Percentiles rank a stretch among this genome's conserved stretches.
These are phyloP conservation scores for Harpalus rubripes DNA, from an alignment of 2,888 invertebrate genomes.

Conservation along the genomic window DNA sequence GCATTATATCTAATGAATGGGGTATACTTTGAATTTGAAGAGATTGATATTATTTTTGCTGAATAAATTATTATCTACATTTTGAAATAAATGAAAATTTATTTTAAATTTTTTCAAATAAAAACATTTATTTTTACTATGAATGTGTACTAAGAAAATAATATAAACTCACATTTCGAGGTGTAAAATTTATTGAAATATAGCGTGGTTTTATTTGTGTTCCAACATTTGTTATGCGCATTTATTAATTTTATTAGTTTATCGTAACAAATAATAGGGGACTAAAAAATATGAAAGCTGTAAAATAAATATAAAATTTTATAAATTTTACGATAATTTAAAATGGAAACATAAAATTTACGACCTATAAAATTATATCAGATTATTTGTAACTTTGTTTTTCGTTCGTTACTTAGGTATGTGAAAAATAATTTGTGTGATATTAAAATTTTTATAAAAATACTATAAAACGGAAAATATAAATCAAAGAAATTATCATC, in stretches of 20 bases:
- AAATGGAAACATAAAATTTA: slow-evolving; percentile 11
- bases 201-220: neutral
- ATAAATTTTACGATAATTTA: slow-evolving; percentile 20
- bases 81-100: too few relatives aligned
- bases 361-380: slow-evolving; percentile 11
- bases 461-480: neutral
- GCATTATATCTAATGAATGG: too few relatives aligned
- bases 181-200: too few relatives aligned
- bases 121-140: too few relatives aligned
- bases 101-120: too few relatives aligned
- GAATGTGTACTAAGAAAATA: too few relatives aligned
- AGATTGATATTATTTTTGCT: too few relatives aligned
- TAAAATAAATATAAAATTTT: slow-evolving; percentile 13
- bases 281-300: neutral
- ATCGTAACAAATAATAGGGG: neutral
- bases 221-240: neutral
- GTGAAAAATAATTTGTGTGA: neutral
- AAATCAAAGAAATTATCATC: neutral
- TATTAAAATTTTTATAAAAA: neutral
- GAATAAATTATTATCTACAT: too few relatives aligned
- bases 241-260: neutral
- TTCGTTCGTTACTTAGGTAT: neutral
- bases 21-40: too few relatives aligned
- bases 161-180: too few relatives aligned
- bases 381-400: neutral